Evolutionary conservation across 2,888 invertebrate genomes (phyloP).

Genomic region (Pheosia gnoma): DNA sequence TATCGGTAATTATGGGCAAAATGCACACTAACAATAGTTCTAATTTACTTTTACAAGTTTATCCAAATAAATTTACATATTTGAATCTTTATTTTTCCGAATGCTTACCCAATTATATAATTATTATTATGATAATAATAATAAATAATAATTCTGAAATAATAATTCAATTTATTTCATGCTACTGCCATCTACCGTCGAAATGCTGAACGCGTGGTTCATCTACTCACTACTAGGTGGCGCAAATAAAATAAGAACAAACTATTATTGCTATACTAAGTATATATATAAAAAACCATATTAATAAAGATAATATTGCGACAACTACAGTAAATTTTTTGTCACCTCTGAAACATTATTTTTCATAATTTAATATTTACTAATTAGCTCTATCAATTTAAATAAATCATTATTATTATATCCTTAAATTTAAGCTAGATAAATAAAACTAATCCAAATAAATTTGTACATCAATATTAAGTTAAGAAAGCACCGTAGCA

Average conservation of each 20-base stretch:
- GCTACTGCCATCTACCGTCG: constrained; percentile 60
- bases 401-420: no score
- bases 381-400: no score
- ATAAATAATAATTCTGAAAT: neutral
- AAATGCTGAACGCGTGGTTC: constrained; percentile 44
- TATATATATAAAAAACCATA: neutral
- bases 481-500: constrained; percentile 3
- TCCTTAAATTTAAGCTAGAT: no score
- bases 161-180: constrained; percentile 13
- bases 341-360: no score
- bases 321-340: neutral
- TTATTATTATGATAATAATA: neutral
- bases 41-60: no score
- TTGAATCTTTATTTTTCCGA: neutral
- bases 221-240: constrained; percentile 69
- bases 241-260: constrained; percentile 29
- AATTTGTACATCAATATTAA: neutral
- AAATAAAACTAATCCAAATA: no score
- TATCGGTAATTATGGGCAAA: no score
- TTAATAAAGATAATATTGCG: neutral
- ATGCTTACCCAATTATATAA: neutral
- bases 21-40: no score
- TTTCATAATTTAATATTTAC: no score
- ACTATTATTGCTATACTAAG: neutral
- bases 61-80: no score